Evolutionary conservation across 2,113 vertebrate genomes (phyloP).

Genomic region (Varanus komodoensis): DNA sequence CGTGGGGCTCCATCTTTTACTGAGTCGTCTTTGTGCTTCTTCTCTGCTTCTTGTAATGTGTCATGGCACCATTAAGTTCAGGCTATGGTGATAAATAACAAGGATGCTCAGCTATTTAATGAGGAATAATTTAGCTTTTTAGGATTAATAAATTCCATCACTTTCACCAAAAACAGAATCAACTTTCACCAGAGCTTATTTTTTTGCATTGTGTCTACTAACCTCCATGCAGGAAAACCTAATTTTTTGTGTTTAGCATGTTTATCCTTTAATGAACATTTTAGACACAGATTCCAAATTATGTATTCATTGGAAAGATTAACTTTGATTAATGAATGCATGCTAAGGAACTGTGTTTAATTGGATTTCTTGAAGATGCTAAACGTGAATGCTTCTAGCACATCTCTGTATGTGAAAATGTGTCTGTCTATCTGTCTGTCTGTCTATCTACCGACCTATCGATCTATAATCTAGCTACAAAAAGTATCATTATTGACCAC

Average conservation of each 20-base stretch:
- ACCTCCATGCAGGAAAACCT: constrained; percentile 56
- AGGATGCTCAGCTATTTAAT: constrained; percentile 45
- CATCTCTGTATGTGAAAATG: constrained; percentile 61
- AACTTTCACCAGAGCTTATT: constrained; percentile 44
- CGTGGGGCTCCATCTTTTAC: neutral
- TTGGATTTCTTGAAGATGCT: constrained; percentile 83
- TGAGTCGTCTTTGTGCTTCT: neutral
- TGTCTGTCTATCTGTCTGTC: neutral
- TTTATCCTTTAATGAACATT: constrained; percentile 76
- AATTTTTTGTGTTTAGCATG: constrained; percentile 65
- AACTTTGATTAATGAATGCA: constrained; percentile 83
- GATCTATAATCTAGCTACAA: neutral
- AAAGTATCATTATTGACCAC: constrained; percentile 51
- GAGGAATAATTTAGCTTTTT: constrained; percentile 50
- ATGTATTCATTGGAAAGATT: constrained; percentile 83
- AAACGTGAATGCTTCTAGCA: constrained; percentile 68
- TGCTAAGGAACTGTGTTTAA: constrained; percentile 84
- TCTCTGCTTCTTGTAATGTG: neutral
- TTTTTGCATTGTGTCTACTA: constrained; percentile 53
- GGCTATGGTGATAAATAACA: neutral
- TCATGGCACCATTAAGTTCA: neutral
- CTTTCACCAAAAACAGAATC: constrained; percentile 56
- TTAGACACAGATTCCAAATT: constrained; percentile 81
- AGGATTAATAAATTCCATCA: constrained; percentile 53
- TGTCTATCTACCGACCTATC: neutral